Evolutionary conservation across 2,113 vertebrate genomes (phyloP).

Genomic region (Corythornis vintsioides): DNA sequence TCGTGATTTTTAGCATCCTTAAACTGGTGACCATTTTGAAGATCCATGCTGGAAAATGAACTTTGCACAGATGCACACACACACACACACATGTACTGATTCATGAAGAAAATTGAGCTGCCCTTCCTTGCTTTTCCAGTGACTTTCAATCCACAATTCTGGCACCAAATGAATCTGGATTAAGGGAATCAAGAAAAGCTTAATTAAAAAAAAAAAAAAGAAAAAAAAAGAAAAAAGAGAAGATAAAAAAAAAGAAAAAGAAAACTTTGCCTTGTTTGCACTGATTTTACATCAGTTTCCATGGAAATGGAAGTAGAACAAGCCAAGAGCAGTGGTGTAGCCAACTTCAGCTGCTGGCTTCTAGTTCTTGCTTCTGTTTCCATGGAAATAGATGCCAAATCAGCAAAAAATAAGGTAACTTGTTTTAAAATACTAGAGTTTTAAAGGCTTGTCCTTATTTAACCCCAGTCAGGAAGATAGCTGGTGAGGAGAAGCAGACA

Average conservation of each 20-base stretch:
- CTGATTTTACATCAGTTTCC: constrained; percentile 72
- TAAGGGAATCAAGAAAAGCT: constrained; percentile 28
- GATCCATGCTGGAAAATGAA: neutral
- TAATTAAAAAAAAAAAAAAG: constrained; percentile 48
- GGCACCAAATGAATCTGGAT: neutral
- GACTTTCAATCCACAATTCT: neutral
- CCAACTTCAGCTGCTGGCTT: constrained; percentile 67
- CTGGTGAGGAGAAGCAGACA: constrained; percentile 9
- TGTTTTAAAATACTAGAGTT: constrained; percentile 50
- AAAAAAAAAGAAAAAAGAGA: neutral
- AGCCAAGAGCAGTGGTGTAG: constrained; percentile 61
- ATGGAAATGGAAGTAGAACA: constrained; percentile 77
- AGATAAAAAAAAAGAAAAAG: constrained; percentile 37
- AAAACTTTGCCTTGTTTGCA: constrained; percentile 58
- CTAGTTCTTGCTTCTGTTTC: constrained; percentile 68
- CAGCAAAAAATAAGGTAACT: constrained; percentile 69
- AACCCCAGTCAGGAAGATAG: constrained; percentile 40
- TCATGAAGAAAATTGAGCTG: neutral
- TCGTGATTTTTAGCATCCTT: neutral
- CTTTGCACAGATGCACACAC: fast-evolving
- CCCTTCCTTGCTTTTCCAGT: neutral
- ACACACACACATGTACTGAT: neutral
- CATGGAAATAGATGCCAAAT: constrained; percentile 71
- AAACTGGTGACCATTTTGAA: neutral
- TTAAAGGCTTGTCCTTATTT: constrained; percentile 61